Conservation (phyloP, 2,888 invertebrate genomes). For the Barypeithes pellucidus region DNA sequence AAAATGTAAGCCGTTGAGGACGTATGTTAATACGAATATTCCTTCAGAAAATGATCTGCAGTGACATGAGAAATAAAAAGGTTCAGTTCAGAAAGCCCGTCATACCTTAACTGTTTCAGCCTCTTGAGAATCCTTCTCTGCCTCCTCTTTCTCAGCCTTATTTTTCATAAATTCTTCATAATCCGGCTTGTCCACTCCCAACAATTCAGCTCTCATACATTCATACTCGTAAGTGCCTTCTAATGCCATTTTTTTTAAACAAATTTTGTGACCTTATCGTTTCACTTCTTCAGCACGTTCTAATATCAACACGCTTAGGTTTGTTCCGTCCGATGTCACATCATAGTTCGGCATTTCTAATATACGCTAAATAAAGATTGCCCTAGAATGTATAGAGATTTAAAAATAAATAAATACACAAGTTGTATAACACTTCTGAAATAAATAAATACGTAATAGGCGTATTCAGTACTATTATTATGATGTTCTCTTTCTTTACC, state of each 20-base stretch:
- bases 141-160: conserved; percentile 70
- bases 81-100: too few relatives aligned
- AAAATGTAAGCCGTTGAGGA: too few relatives aligned
- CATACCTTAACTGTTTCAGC: conserved; percentile 60
- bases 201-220: conserved; percentile 84
- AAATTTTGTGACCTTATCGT: background rate
- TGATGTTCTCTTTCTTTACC: background rate
- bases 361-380: too few relatives aligned
- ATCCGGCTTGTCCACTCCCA: conserved; percentile 81
- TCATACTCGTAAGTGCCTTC: conserved; percentile 80
- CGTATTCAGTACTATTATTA: background rate
- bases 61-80: too few relatives aligned
- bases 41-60: too few relatives aligned
- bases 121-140: conserved; percentile 72
- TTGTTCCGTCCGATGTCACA: background rate
- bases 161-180: conserved; percentile 78
- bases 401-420: background rate
- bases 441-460: background rate
- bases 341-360: background rate
- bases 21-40: too few relatives aligned
- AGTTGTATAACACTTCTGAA: background rate
- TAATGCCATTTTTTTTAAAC: conserved; percentile 31
- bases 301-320: background rate
- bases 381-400: too few relatives aligned
- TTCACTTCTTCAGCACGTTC: background rate